A percentile compares a stretch with the other conserved stretches of the same genome.
Conservation (phyloP, 2,797 vertebrate genomes). For the Alectoris magna region DNA sequence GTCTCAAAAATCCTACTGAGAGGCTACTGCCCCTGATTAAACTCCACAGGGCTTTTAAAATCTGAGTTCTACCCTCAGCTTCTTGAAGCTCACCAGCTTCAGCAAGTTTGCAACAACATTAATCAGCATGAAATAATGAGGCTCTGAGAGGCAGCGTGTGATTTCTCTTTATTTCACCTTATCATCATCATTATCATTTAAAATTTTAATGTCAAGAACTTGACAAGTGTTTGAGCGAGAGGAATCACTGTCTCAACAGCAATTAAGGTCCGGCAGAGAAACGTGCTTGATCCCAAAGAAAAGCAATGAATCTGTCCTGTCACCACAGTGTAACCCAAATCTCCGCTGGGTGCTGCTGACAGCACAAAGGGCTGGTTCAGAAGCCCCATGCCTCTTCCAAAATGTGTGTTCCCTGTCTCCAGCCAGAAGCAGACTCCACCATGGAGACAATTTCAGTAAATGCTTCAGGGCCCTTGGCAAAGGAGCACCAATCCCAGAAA, state of each 20-base stretch:
- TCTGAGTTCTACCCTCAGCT: slow-evolving; percentile 1
- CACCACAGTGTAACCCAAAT: background rate
- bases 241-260: slow-evolving; percentile 43
- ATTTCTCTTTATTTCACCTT: slow-evolving; percentile 66
- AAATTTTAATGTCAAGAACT: slow-evolving; percentile 56
- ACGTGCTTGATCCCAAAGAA: slow-evolving; percentile 15
- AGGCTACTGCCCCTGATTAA: slow-evolving; percentile 7
- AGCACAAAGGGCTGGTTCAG: background rate
- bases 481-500: background rate
- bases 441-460: background rate
- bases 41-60: slow-evolving; percentile 28
- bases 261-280: slow-evolving; percentile 28
- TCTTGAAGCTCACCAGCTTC: background rate
- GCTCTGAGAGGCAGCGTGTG: background rate
- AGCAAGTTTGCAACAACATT: background rate
- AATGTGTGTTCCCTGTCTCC: accelerated
- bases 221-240: slow-evolving; percentile 49
- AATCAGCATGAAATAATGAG: slow-evolving; percentile 62
- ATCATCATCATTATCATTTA: slow-evolving; percentile 53
- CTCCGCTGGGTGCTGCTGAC: background rate
- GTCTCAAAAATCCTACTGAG: background rate
- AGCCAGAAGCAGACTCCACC: background rate
- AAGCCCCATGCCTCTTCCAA: accelerated
- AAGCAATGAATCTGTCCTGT: background rate
- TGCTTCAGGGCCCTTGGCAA: background rate